Conservation (phyloP, 1,140 invertebrate species). For the Hypothenemus hampei region DNA sequence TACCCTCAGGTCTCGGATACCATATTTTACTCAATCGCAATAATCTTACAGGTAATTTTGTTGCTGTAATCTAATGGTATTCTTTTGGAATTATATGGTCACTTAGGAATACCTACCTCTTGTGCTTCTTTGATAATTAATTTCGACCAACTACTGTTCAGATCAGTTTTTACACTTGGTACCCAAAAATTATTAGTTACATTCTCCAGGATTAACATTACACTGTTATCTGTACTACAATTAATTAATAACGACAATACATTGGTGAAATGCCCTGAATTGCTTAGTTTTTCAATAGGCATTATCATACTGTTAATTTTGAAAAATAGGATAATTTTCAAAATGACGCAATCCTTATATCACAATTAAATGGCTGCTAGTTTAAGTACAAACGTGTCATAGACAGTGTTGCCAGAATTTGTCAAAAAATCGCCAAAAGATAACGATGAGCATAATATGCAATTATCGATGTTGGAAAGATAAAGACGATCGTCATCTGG, state of each 20-base stretch:
- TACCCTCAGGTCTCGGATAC: conserved; percentile 20
- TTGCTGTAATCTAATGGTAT: conserved; percentile 24
- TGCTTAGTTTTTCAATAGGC: too few species aligned
- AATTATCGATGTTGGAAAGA: too few species aligned
- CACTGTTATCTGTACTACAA: conserved; percentile 31
- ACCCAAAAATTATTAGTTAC: conserved; percentile 32
- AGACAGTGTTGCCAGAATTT: too few species aligned
- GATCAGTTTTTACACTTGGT: conserved; percentile 22
- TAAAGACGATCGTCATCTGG: too few species aligned
- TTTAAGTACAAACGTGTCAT: too few species aligned
- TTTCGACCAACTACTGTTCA: conserved; percentile 19
- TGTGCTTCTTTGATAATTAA: conserved; percentile 26
- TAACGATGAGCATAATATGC: too few species aligned
- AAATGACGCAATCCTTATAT: too few species aligned
- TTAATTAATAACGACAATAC: conserved; percentile 27
- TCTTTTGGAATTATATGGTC: neutral
- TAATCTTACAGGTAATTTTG: conserved; percentile 18
- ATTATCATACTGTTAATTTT: too few species aligned
- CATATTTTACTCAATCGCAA: conserved; percentile 32
- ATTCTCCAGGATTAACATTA: conserved; percentile 33
- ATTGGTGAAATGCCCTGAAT: neutral
- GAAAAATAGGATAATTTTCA: too few species aligned
- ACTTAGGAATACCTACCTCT: conserved; percentile 21
- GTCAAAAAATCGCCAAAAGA: too few species aligned
- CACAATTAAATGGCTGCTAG: too few species aligned